A percentile compares a stretch with the other conserved stretches of the same genome.
Evolutionary conservation across 2,797 vertebrate species (phyloP).

Genomic region (Pogonophryne albipinna): DNA sequence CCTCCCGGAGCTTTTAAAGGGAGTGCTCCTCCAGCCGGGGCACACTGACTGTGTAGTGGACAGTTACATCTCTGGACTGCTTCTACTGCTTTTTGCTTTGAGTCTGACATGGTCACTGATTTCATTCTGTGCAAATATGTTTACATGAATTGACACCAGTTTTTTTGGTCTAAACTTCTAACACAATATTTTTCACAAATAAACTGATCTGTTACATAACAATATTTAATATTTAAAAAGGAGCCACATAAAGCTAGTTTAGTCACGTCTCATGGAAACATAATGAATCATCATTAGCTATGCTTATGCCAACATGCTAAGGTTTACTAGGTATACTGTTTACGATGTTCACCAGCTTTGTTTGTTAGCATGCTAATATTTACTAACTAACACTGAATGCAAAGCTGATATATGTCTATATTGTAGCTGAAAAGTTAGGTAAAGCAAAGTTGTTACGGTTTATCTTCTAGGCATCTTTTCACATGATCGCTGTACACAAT

Average conservation of each 20-base stretch:
- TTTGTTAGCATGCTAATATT: neutral
- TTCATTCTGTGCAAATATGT: neutral
- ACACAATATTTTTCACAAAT: neutral
- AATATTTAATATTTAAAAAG: neutral
- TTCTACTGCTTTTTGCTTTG: neutral
- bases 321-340: no score
- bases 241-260: neutral
- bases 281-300: no score
- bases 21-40: neutral
- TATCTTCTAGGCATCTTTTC: neutral
- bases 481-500: neutral
- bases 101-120: slow-evolving; percentile 10
- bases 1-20: slow-evolving; percentile 26
- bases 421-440: neutral
- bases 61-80: slow-evolving; percentile 1
- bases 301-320: no score
- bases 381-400: neutral
- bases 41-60: neutral
- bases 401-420: no score
- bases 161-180: neutral
- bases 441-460: neutral
- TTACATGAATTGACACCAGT: neutral
- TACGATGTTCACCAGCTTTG: no score
- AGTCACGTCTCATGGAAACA: no score
- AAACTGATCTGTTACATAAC: neutral